Percentiles rank a stretch among this genome's conserved stretches.
These are phyloP conservation scores for Heterochromis multidens DNA, from an alignment of 2,113 vertebrate genomes.

Conservation along the genomic window DNA sequence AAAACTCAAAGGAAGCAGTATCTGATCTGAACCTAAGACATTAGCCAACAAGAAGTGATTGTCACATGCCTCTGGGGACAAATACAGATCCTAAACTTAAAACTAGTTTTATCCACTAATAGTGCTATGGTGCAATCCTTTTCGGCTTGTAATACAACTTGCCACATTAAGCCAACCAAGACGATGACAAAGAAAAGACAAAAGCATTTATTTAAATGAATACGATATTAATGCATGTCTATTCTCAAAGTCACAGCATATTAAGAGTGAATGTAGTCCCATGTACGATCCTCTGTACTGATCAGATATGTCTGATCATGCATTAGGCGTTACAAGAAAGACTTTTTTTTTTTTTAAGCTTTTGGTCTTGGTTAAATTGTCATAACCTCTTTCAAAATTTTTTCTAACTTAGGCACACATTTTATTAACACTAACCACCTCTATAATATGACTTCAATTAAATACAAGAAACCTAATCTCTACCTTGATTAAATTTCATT, in stretches of 20 bases:
- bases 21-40: too few relatives aligned
- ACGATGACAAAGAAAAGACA: neutral
- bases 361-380: neutral
- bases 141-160: neutral
- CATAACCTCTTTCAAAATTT: neutral
- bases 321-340: neutral
- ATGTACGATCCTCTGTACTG: neutral
- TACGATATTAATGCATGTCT: neutral
- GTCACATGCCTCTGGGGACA: too few relatives aligned
- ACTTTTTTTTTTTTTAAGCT: neutral
- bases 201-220: neutral
- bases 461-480: rapidly evolving
- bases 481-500: neutral
- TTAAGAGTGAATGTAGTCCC: neutral
- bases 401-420: neutral
- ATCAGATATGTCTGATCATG: neutral
- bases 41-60: too few relatives aligned
- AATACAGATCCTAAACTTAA: too few relatives aligned
- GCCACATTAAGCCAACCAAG: too few relatives aligned
- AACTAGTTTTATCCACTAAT: too few relatives aligned
- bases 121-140: too few relatives aligned
- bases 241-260: neutral
- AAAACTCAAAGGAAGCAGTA: too few relatives aligned
- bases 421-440: too few relatives aligned
- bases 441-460: neutral